Evolutionary conservation across 2,797 vertebrate species (phyloP).

Genomic region (Crypturellus tataupa): DNA sequence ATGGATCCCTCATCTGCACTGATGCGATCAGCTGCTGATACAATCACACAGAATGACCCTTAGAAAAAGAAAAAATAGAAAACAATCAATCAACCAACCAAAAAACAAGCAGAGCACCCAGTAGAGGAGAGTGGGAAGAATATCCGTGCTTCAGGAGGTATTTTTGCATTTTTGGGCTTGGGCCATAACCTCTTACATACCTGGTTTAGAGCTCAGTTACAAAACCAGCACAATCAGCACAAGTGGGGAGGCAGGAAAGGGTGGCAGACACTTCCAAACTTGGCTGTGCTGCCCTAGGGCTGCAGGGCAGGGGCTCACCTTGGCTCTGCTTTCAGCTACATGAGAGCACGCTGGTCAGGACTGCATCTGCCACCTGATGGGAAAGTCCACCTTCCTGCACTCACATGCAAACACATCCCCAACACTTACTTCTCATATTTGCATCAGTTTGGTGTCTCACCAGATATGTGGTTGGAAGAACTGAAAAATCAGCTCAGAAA

Average conservation of each 20-base stretch:
- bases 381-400: neutral
- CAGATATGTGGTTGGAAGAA: neutral
- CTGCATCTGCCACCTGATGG: neutral
- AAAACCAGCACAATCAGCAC: neutral
- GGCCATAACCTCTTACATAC: neutral
- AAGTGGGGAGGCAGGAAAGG: neutral
- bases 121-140: neutral
- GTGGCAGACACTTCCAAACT: neutral
- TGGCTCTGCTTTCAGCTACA: neutral
- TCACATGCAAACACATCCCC: neutral
- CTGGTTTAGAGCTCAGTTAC: neutral
- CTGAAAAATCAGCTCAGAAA: neutral
- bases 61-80: neutral
- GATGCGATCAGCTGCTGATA: neutral
- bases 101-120: neutral
- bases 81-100: too few species aligned
- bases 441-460: neutral
- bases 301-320: rapidly evolving
- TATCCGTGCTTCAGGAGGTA: neutral
- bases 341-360: rapidly evolving
- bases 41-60: neutral
- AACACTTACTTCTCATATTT: neutral
- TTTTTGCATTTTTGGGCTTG: neutral
- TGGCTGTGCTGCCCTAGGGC: neutral
- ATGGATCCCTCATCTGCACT: neutral